These are phyloP conservation scores for Megalops cyprinoides DNA, from an alignment of 2,797 vertebrate genomes.

Conservation along the genomic window DNA sequence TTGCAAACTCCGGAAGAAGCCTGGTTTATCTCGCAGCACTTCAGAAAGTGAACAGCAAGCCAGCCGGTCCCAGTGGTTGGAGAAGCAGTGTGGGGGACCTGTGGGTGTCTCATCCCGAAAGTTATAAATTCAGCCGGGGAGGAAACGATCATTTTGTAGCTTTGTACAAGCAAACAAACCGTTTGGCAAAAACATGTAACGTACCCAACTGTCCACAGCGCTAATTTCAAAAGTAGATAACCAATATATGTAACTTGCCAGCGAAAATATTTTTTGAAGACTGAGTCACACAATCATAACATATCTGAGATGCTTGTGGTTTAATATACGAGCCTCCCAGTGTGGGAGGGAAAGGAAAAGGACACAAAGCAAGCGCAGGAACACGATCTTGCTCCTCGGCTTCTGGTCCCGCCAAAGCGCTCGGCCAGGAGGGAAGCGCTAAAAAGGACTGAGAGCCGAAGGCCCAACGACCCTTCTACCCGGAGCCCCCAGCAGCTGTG, in stretches of 20 bases:
- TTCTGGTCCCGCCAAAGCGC: not conserved
- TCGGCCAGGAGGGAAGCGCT: too few relatives aligned
- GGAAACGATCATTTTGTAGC: not conserved
- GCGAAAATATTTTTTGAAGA: not conserved
- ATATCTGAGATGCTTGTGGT: conserved; percentile 10
- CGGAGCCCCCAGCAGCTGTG: not conserved
- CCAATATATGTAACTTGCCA: not conserved
- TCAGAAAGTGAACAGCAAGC: not conserved
- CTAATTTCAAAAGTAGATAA: conserved; percentile 13
- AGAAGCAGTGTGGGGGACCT: not conserved
- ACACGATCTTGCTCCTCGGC: not conserved
- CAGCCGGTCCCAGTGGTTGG: not conserved
- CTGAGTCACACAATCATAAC: conserved; percentile 2
- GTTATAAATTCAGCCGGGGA: not conserved
- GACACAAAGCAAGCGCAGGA: not conserved
- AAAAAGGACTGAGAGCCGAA: not conserved
- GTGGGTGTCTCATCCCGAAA: not conserved
- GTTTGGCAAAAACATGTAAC: not conserved
- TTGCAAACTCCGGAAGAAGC: too few relatives aligned
- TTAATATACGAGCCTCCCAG: not conserved
- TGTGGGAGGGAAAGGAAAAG: not conserved
- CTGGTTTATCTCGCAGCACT: not conserved
- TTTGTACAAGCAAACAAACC: conserved; percentile 1
- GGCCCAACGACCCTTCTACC: not conserved
- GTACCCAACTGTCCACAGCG: not conserved